Evolutionary conservation across 2,797 vertebrate genomes (phyloP), one percentile per base, ranked within the genome.

Genomic region (Percopsis omiscomaycus): DNA sequence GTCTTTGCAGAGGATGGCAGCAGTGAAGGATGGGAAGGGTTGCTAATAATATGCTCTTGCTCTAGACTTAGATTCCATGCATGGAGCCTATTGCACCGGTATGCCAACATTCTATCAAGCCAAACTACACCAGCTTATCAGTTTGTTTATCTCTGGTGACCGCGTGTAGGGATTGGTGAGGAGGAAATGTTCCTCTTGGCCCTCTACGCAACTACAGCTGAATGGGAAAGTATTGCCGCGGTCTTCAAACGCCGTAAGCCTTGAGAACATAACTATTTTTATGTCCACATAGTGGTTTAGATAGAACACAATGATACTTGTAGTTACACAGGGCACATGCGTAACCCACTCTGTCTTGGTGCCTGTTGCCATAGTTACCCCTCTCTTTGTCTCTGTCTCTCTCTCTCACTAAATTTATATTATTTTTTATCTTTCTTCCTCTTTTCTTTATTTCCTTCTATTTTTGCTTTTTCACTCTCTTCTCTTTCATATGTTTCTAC

Each of bases 311-410:
- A 22, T 75, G 78, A 83, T 74, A 75, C 71, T 60, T 65, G 49
- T 64, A 63, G 68, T 80, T 58, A 75, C 80, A 71, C 27, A 50
- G 54, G 74, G 54, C 73, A 77, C 63, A 82, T 46, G 56, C 80
- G 64, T 75, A 77, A 83, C 83, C 67, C 66, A 72, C 55, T 60
- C 79, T 76, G 71, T 66, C 78, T 85, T 64, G 3, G 22, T 71
- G 73, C 74, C 57, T 86, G 89, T 90, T 90, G 88, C 89, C 82
- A 37, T 88, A 84, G 88, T 59, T 90, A 89, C 88, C 10, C 53
- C 2, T 0, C 32, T 68, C 9, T 30, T 63, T 66, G 66, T 30
- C 1, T 6, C 16, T 5, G 6, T 28, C 22, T 59, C 50, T n/a
- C 22, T 56, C 16, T 28, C 57, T 2, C 45, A 6, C 16, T 56